Base-by-base conservation (phyloP, 2,888 invertebrate species). In the Cerceris ruficornis region DNA sequence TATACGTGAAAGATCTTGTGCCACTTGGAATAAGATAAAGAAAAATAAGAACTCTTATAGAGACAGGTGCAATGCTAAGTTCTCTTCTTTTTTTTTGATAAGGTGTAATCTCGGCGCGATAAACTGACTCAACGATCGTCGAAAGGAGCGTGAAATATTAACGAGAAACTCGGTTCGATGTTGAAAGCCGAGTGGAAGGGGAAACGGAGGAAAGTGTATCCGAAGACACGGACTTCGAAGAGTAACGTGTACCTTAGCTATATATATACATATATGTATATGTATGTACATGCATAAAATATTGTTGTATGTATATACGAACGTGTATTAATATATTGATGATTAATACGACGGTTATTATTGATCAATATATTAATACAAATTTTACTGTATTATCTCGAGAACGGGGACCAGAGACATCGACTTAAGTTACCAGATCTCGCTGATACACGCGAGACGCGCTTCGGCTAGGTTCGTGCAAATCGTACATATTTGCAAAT, bases 361-460 rank as follows among this genome's bases (percentile, higher is more conserved):
- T 72, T 77, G 66, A 54, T 61, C 42, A 77, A 72, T 70, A 71
- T 73, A 73, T 42, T 64, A 57, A 70, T 77, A 67, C 69, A 64
- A 72, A 49, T 66, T 55, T 55, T 69, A 49, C 71, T 75, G 75
- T 77, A 81, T 81, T 75, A 75, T 82, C 73, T 77, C 81, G 76
- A 65, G 75, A 81, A 75, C 60, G 69, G 77, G 81, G 81, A 82
- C 82, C 82, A 82, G 82, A 78, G 67, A 81, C 81, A 78, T 82
- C 73, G 81, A 81, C 62, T 78, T 81, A 81, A 77, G 82, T 82
- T 82, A 82, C 82, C 82, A 82, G 42, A 73, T 69, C 77, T 65
- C 67, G 64, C 59, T 46, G 9, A 15, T 8, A 46, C 9, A 57
- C 58, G 70, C 54, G 64, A 15, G 60, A n/a, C 46, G 54, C 61